Evolutionary conservation across 1,140 invertebrate genomes (phyloP), one percentile per base, ranked within the genome.

Genomic region (Phymorhynchus buccinoides): DNA sequence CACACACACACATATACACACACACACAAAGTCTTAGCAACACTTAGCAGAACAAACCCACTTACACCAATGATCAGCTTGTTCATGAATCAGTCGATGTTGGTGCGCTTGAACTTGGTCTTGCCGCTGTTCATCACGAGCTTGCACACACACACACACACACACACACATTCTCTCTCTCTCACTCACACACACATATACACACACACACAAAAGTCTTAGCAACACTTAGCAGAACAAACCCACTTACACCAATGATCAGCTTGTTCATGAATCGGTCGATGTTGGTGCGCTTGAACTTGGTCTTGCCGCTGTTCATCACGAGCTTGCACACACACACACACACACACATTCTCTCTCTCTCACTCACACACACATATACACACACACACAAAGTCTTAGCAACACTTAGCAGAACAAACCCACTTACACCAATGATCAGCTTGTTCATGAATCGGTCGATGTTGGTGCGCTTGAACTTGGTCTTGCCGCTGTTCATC

Each of bases 401-500:
- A 62, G 6, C 56, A 62, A 62, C 12, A n/a, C n/a, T n/a, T n/a
- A n/a, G n/a, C n/a, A n/a, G n/a, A n/a, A n/a, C n/a, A n/a, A n/a
- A 62, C 22, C 0, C 7, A 95, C 95, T 95, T 93, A 98, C 97
- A 93, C 98, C 98, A 94, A 99, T 97, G 92, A 99, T 99, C 91
- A 99, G 96, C 93, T 98, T 96, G 95, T 99, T 99, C 92, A 99
- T 95, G 91, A 99, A 95, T 92, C 97, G 96, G 95, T 99, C 99
- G 92, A 99, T 98, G 92, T 97, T 98, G 87, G 99, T 99, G 92
- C 98, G 96, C 94, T 99, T 99, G 94, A 99, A 99, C 94, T 98
- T 98, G 41, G 98, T 98, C 94, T 99, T 99, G 85, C 99, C 99
- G 91, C 97, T 98, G 94, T 99, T 99, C 95, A 99, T 98, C 99